Base-by-base conservation (phyloP, 2,888 invertebrate genomes). In the Cheilosia urbana region DNA sequence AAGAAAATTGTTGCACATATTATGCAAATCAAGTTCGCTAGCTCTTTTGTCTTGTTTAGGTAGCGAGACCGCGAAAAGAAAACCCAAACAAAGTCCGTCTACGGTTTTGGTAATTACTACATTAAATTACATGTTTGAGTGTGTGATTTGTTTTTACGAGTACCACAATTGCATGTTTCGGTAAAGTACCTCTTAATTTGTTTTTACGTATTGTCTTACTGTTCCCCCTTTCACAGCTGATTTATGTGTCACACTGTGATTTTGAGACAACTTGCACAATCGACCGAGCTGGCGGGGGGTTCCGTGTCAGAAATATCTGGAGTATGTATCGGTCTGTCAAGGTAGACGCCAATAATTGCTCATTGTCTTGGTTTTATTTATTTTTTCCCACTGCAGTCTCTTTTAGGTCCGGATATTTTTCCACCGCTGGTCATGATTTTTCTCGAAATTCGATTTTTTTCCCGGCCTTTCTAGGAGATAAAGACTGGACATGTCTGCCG, bases 221-320 rank as follows among this genome's bases (percentile, higher is more conserved):
- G 51, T 60, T 55, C 58, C 21, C 53, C 80, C 60, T 62, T 83
- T 78, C 68, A 65, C 65, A 71, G 84, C 71, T 76, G 84, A 80
- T 84, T 76, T 76, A 80, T 80, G 75, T 84, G 80, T 76, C 83
- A 68, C 68, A 79, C 11, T 66, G 53, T 76, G 69, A 62, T 72
- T 75, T 71, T 71, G 27, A 15, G 51, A 69, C 66, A 62, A 57
- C 53, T 84, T 84, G 65, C 80, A 80, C 65, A 84, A 84, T 69
- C 51, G 11, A 30, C 37, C 27, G 49, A 11, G n/a, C 19, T 40
- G 21, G 17, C 45, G 40, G 42, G 24, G 24, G 45, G 78, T 83
- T 83, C 78, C 83, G 83, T 68, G 72, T 83, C 66, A 15, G 30
- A 72, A 53, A 62, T 69, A 82, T 47, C 60, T 55, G 27, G 57